Evolutionary conservation across 2,797 vertebrate genomes (phyloP), one percentile per base, ranked within the genome.

Genomic region (Xerus rutilus): DNA sequence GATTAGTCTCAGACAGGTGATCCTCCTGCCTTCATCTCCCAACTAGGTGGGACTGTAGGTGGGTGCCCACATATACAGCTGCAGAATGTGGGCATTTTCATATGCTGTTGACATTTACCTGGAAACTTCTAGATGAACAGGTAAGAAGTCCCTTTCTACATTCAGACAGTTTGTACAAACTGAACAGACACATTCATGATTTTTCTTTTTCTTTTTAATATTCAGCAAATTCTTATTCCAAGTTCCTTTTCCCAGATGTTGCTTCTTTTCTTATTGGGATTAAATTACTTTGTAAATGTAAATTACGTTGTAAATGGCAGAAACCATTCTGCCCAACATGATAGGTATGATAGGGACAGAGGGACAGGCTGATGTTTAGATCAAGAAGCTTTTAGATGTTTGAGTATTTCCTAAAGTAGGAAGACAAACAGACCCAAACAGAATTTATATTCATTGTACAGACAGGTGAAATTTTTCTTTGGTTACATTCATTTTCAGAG

Each of bases 271-370:
- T 32, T 15, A 5, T 74, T 64, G 0, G 95, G 97, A 78, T 30
- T 98, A 85, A 97, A 97, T 81, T 98, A 94, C 91, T 96, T 95
- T 97, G 91, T 95, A 90, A 98, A 98, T 70, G 97, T 98, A 85
- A 97, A 97, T 81, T 98, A 94, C 91, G 96, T 95, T 97, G 91
- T 95, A 90, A 98, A 98, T 70, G 97, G 96, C 69, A 97, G 95
- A 47, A 93, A 93, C 54, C 94, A 97, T 25, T 96, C 93, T 21
- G 97, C 94, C 20, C 20, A 96, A 97, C 47, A 97, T 97, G 83
- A 97, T 98, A 0, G 91, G 96, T 96, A 93, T 93, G 62, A 89
- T 64, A n/a, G 9, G 14, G 43, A 97, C 81, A 98, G 96, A 21
- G 54, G 54, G 54, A 57, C 6, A 21, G 54, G 87, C 97, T 98